phyloP scores from a whole-genome alignment of 2,888 invertebrate genomes.

The Nysson spinosus region DNA sequence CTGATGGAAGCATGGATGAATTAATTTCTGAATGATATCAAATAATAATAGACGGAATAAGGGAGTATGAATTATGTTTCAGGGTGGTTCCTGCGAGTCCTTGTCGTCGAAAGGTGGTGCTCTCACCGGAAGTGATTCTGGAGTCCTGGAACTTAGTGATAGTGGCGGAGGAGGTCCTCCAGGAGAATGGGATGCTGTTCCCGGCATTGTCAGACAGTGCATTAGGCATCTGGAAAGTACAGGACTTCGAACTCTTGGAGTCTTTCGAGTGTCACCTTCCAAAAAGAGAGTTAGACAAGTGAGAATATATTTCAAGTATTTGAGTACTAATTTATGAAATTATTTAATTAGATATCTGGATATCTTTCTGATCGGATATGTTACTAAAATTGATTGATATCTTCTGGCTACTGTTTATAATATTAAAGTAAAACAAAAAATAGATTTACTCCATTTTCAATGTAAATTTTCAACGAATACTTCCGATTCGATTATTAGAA shows the following conservation, averaged over 20 bases:
- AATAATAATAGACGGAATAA: not conserved
- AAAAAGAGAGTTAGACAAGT: slow-evolving; percentile 95
- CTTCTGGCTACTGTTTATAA: too few species aligned
- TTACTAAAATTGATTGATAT: too few species aligned
- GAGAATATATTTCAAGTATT: not conserved
- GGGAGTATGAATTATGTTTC: slow-evolving; percentile 66
- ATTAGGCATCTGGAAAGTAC: slow-evolving; percentile 88
- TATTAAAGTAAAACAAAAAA: too few species aligned
- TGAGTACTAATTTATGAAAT: not conserved
- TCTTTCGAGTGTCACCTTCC: slow-evolving; percentile 95
- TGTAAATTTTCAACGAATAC: too few species aligned
- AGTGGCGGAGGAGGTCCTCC: slow-evolving; percentile 78
- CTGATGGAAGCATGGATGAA: not conserved
- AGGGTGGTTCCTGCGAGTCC: slow-evolving; percentile 90
- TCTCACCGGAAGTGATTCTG: slow-evolving; percentile 72
- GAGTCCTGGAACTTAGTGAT: slow-evolving; percentile 77
- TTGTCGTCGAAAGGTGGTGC: slow-evolving; percentile 78
- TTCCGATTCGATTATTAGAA: too few species aligned
- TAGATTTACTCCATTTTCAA: too few species aligned
- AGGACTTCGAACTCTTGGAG: slow-evolving; percentile 91
- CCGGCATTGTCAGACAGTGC: slow-evolving; percentile 88
- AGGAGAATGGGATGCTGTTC: slow-evolving; percentile 81
- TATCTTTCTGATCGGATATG: not conserved
- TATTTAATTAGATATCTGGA: not conserved
- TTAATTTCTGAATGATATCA: not conserved